A percentile compares a stretch with the other conserved stretches of the same genome.
phyloP scores from a whole-genome alignment of 2,113 vertebrate genomes.

The Urocitellus parryii region DNA sequence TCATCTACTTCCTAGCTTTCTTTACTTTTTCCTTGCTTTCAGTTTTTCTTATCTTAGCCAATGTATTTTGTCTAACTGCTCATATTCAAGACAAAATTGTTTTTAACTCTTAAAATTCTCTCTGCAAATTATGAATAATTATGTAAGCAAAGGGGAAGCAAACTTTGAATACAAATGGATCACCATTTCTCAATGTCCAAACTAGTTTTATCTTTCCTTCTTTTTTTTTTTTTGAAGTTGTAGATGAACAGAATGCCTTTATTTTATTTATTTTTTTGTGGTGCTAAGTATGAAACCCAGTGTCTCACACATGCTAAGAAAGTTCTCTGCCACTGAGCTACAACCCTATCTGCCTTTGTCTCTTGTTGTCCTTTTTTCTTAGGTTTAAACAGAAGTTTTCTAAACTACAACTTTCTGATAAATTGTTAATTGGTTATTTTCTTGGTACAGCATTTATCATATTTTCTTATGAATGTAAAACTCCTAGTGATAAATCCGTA shows the following conservation, averaged over 20 bases:
- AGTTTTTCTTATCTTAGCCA: background rate
- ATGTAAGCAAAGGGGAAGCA: background rate
- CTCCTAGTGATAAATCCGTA: constrained; percentile 21
- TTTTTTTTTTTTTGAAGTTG: background rate
- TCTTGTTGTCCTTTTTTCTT: background rate
- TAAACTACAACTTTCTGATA: constrained; percentile 9
- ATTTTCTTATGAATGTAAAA: constrained; percentile 18
- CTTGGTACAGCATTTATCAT: background rate
- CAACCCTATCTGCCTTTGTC: background rate
- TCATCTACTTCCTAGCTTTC: background rate
- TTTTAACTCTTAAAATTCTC: constrained; percentile 49
- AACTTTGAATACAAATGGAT: background rate
- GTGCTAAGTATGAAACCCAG: too few relatives aligned
- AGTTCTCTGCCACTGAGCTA: too few relatives aligned
- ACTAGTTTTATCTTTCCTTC: background rate
- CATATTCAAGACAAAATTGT: constrained; percentile 25
- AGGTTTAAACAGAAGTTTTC: constrained; percentile 40
- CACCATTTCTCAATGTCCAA: background rate
- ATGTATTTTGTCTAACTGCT: constrained; percentile 38
- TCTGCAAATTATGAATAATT: constrained; percentile 22
- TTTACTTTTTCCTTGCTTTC: background rate
- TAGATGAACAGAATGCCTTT: too few relatives aligned
- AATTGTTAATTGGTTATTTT: background rate
- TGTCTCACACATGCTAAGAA: too few relatives aligned
- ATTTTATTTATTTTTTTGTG: too few relatives aligned